These are phyloP conservation scores for Nansenia antarctica DNA, from an alignment of 2,113 vertebrate genomes.

Conservation along the genomic window DNA sequence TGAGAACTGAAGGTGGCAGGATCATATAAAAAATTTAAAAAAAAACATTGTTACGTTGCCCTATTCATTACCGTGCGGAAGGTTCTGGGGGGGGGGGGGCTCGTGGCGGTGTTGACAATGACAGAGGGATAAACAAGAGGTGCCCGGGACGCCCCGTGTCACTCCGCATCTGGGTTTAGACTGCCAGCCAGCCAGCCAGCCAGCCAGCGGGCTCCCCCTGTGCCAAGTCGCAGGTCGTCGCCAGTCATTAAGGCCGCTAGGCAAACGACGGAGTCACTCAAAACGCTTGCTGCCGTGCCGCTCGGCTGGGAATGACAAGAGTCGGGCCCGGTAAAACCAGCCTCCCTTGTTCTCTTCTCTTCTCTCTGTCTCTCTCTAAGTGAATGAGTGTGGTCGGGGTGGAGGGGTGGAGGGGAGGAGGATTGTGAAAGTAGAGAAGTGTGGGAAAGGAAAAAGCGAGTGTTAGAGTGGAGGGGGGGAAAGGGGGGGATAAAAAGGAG, in stretches of 20 bases:
- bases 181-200: no score
- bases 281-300: neutral
- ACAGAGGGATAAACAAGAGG: neutral
- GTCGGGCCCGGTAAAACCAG: slow-evolving; percentile 1
- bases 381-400: neutral
- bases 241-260: slow-evolving; percentile 10
- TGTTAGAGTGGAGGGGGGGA: neutral
- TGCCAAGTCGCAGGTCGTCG: neutral
- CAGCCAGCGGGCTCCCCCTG: neutral
- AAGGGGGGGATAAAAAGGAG: slow-evolving; percentile 5
- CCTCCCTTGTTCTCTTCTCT: neutral
- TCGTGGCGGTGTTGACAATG: neutral
- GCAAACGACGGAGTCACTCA: neutral
- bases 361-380: neutral
- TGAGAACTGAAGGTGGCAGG: slow-evolving; percentile 29
- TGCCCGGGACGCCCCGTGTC: slow-evolving; percentile 8
- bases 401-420: neutral
- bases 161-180: slow-evolving; percentile 27
- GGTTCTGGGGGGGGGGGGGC: slow-evolving; percentile 18
- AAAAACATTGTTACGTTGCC: slow-evolving; percentile 37
- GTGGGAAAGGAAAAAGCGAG: neutral
- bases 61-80: slow-evolving; percentile 45
- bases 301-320: slow-evolving; percentile 14
- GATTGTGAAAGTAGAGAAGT: neutral
- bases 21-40: slow-evolving; percentile 22